Evolutionary conservation across 1,140 invertebrate genomes (phyloP), one percentile per base, ranked within the genome.

Genomic region (Arctopsyche grandis): DNA sequence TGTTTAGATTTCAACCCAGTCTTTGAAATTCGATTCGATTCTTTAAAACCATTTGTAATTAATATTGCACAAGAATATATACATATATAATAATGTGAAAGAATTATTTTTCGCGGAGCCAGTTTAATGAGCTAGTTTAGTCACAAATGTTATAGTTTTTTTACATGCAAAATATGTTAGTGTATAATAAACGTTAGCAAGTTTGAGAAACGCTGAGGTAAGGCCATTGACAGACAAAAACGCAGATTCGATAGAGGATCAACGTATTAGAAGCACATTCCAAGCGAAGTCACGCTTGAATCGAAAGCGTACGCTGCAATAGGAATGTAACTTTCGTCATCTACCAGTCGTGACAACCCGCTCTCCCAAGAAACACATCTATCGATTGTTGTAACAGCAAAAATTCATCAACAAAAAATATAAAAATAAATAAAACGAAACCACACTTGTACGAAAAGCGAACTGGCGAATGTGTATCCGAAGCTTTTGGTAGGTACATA

Each of bases 151-250:
- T n/a, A n/a, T n/a, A n/a, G n/a, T n/a, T n/a, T n/a, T n/a, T n/a
- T n/a, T n/a, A n/a, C n/a, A n/a, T n/a, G n/a, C n/a, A n/a, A n/a
- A n/a, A n/a, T n/a, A n/a, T n/a, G n/a, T n/a, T n/a, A n/a, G n/a
- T n/a, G n/a, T n/a, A n/a, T 52, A 52, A 5, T 52, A 14, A 10
- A 52, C 12, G 29, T 38, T 38, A 52, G 16, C 4, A 52, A 71
- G 69, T 16, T 71, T 46, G 69, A 71, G 69, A 52, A 71, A 16
- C 69, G 14, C 19, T 24, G n/a, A 1, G 46, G 44, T 7, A 12
- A 66, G 60, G 60, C 29, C 69, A 71, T 71, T 71, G 69, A 71
- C 69, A 71, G 69, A 71, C 48, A 46, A 46, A 74, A 29, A 48
- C 48, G 14, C 24, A 4, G 14, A 21, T 38, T 69, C 26, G 66